Conservation (phyloP, 2,797 vertebrate species). For the Salarias fasciatus region DNA sequence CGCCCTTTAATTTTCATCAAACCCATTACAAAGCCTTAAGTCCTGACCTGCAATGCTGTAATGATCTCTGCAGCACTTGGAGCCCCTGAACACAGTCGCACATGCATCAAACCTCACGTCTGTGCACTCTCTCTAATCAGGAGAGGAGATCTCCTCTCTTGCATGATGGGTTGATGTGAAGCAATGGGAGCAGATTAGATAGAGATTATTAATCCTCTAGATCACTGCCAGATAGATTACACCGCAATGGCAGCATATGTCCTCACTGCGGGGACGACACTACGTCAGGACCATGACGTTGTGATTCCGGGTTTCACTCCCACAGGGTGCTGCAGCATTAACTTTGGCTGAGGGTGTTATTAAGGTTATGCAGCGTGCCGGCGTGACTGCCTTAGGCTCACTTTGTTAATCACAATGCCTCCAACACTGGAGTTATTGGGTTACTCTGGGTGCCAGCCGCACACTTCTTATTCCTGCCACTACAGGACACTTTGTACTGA, state of each 20-base stretch:
- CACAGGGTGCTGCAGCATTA: constrained; percentile 29
- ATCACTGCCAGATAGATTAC: constrained; percentile 58
- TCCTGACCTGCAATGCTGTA: constrained; percentile 37
- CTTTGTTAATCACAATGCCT: constrained; percentile 27
- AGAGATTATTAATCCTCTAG: constrained; percentile 66
- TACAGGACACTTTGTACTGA: constrained; percentile 12
- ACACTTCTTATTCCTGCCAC: constrained; percentile 1
- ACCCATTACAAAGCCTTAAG: constrained; percentile 32
- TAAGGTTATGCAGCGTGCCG: constrained; percentile 15
- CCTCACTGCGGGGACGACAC: constrained; percentile 38
- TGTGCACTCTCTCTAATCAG: constrained; percentile 49
- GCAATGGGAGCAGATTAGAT: constrained; percentile 65
- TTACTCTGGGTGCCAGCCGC: constrained; percentile 3
- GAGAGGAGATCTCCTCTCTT: constrained; percentile 55
- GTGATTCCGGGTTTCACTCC: constrained; percentile 37
- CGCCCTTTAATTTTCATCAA: constrained; percentile 70
- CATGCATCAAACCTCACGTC: constrained; percentile 6
- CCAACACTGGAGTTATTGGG: constrained; percentile 8
- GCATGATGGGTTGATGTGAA: constrained; percentile 48
- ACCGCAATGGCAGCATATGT: constrained; percentile 58
- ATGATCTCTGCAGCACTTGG: constrained; percentile 31
- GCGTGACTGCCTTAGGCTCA: constrained; percentile 4
- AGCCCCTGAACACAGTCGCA: constrained; percentile 10
- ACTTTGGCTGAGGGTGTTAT: constrained; percentile 29
- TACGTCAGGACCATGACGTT: constrained; percentile 39